Evolutionary conservation across 2,797 vertebrate species (phyloP).

Genomic region (Meda fulgida): DNA sequence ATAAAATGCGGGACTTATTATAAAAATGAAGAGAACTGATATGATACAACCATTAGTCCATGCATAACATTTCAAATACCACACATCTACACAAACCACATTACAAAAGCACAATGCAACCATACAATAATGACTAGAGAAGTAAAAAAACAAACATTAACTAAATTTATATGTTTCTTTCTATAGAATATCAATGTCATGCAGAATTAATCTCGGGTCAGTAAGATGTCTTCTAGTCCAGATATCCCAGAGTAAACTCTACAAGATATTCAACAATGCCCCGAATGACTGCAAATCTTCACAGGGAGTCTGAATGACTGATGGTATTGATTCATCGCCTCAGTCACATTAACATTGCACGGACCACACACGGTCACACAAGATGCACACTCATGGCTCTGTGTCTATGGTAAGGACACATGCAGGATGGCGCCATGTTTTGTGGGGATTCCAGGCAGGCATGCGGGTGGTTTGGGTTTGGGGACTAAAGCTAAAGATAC

Average conservation of each 20-base stretch:
- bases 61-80: constrained; percentile 6
- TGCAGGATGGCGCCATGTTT: constrained; percentile 40
- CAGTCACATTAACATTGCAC: constrained; percentile 40
- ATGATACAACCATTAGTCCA: background rate
- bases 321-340: constrained; percentile 1
- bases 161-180: background rate
- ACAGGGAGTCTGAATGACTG: background rate
- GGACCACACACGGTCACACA: constrained; percentile 47
- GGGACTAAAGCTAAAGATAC: constrained; percentile 65
- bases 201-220: background rate
- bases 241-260: background rate
- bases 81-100: constrained; percentile 9
- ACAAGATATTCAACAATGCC: background rate
- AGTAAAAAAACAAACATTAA: background rate
- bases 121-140: background rate
- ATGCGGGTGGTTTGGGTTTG: constrained; percentile 57
- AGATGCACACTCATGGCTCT: constrained; percentile 36
- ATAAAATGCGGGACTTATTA: constrained; percentile 5
- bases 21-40: background rate
- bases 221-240: background rate
- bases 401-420: constrained; percentile 43
- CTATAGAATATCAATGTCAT: background rate
- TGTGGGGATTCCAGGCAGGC: constrained; percentile 46
- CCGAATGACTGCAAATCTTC: constrained; percentile 5
- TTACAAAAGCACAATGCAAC: constrained; percentile 5